phyloP scores from a whole-genome alignment of 2,888 invertebrate genomes.

The Seira ritae region DNA sequence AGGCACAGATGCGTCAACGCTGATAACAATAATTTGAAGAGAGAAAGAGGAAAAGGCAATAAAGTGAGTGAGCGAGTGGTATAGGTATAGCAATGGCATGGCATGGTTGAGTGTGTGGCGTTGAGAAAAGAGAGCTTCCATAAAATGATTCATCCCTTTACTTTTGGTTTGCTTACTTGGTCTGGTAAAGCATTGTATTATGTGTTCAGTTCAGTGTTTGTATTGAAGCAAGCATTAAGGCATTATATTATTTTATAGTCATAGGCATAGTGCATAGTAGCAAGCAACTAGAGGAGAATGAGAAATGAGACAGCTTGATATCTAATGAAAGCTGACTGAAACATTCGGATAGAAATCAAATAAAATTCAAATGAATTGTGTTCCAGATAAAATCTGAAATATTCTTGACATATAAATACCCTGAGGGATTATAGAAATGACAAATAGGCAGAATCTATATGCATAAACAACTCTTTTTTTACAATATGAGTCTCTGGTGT shows the following conservation, averaged over 20 bases:
- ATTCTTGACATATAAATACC: slow-evolving; percentile 61
- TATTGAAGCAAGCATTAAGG: too few species aligned
- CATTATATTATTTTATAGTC: too few species aligned
- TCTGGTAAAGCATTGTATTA: too few species aligned
- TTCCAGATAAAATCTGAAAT: slow-evolving; percentile 63
- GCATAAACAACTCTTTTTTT: too few species aligned
- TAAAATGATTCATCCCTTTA: too few species aligned
- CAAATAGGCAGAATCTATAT: slow-evolving; percentile 45
- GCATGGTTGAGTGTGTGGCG: too few species aligned
- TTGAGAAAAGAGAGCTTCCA: not conserved
- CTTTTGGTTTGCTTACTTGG: too few species aligned
- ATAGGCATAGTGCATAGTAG: too few species aligned
- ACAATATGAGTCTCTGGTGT: too few species aligned
- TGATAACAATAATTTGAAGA: slow-evolving; percentile 14
- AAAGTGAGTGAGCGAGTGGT: slow-evolving; percentile 29
- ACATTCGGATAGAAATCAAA: slow-evolving; percentile 48
- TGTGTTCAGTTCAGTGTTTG: too few species aligned
- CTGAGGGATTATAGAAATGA: slow-evolving; percentile 51
- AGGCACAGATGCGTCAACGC: slow-evolving; percentile 2
- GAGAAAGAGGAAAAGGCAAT: slow-evolving; percentile 36
- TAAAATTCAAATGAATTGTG: slow-evolving; percentile 56
- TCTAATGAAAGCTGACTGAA: slow-evolving; percentile 57
- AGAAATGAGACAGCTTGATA: slow-evolving; percentile 53
- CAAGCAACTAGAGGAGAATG: slow-evolving; percentile 6
- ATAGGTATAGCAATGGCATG: slow-evolving; percentile 32